Evolutionary conservation across 2,113 vertebrate species (phyloP), one percentile per base, ranked within the genome.

Genomic region (Colinus virginianus): DNA sequence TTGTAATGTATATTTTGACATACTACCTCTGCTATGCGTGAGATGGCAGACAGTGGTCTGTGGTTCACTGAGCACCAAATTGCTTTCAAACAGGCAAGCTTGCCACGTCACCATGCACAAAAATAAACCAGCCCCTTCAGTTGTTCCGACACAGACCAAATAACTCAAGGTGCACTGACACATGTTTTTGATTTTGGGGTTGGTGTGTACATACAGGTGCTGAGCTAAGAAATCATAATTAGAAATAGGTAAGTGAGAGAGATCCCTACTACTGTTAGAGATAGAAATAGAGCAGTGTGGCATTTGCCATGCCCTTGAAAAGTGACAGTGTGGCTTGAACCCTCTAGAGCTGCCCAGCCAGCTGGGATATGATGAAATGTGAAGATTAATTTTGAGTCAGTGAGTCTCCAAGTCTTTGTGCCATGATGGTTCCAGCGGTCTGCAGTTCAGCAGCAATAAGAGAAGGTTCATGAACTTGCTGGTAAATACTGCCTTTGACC

Each of bases 1-100:
- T 28, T 90, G 78, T 64, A 91, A 66, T 80, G 84, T 76, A 25
- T 91, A 70, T 92, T 92, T 85, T 94, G 87, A 94, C 61, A 84
- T 68, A 34, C 46, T 77, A 68, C 3, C 23, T 71, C 64, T 48
- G 68, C 68, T 56, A 20, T 48, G 78, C 76, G 26, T 51, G 78
- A 94, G 46, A 82, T 71, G 84, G 84, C 71, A 92, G 71, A 58
- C 49, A 45, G 45, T 6, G 46, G 61, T 6, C 68, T 75, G 76
- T 75, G 59, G n/a, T 74, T 95, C 68, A 75, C 46, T 7, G 82
- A 80, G 46, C 53, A 40, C 43, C 42, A 51, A 36, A 90, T 83
- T 83, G 76, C 61, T 87, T 78, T 94, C 74, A 78, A 45, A 82
- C 30, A 43, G 48, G 38, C 42, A 26, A 53, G 55, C 11, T 68